Evolutionary conservation across 2,888 invertebrate species (phyloP), one percentile per base, ranked within the genome.

Genomic region (Tanaodytes sp.): DNA sequence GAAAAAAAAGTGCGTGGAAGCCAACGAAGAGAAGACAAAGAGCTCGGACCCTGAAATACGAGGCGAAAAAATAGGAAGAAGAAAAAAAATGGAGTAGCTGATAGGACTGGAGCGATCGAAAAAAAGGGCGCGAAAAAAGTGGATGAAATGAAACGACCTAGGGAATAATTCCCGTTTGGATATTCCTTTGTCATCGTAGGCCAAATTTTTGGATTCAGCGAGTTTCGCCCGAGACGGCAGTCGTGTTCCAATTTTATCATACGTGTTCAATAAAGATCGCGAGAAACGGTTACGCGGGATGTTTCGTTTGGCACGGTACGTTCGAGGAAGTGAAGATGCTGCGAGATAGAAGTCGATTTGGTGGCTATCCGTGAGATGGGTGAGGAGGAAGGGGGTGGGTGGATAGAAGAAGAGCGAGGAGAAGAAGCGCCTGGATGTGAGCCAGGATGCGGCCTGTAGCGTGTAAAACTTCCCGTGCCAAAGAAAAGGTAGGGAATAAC

Each of bases 391-490:
- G 58, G 19, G 40, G 8, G 11, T 18, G 39, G 16, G 36, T 12
- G 36, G 18, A 9, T 8, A 20, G 14, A 27, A 12, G 40, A 49
- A 8, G 14, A 45, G 23, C 45, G 19, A 54, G 20, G 31, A 39
- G 36, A 14, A 20, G 59, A 71, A 74, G 75, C 71, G 73, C 69
- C 77, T 80, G 80, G 80, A 80, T 77, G 76, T 74, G 73, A 79
- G 79, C 79, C 80, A 77, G 71, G 27, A 15, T 46, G 43, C 33
- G n/a, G 55, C 69, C 69, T 63, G 43, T 70, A 64, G 55, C 69
- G 51, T 55, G 64, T 55, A 61, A 64, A 69, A 69, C 49, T 69
- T 64, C 30, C 55, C 59, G 64, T 54, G 58, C 68, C 63, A 37
- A 52, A 57, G 71, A 59, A 55, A 64, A 65, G 49, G 52, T 48